Conservation (phyloP, 2,888 invertebrate genomes). For the Dendrolimus houi region DNA sequence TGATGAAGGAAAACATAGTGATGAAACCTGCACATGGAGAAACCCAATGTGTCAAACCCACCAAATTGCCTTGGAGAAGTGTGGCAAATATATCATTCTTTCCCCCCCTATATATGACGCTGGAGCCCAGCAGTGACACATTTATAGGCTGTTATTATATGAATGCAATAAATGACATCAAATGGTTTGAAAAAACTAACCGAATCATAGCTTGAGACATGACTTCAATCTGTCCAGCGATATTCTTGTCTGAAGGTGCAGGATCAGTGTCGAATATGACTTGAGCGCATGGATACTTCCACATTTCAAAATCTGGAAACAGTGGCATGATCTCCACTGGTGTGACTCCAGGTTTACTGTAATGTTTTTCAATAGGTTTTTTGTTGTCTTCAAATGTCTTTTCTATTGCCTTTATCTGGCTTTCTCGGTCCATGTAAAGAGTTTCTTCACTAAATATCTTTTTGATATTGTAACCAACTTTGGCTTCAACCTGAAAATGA, state of each 20-base stretch:
- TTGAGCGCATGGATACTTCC: slow-evolving; percentile 98
- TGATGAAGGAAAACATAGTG: too few relatives aligned
- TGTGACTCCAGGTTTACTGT: slow-evolving; percentile 96
- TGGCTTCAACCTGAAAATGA: slow-evolving; percentile 87
- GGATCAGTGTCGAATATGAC: slow-evolving; percentile 99
- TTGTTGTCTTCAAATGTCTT: slow-evolving; percentile 96
- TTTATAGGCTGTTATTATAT: too few relatives aligned
- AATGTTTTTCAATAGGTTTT: slow-evolving; percentile 90
- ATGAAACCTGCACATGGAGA: too few relatives aligned
- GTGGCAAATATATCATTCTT: too few relatives aligned
- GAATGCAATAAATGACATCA: too few relatives aligned
- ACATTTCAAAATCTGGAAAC: slow-evolving; percentile 96
- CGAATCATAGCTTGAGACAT: slow-evolving; percentile 99
- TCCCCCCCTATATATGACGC: too few relatives aligned
- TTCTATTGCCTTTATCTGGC: slow-evolving; percentile 97
- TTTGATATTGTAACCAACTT: slow-evolving; percentile 98
- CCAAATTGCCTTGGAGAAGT: too few relatives aligned
- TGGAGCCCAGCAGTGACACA: too few relatives aligned
- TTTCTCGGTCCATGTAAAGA: slow-evolving; percentile 96
- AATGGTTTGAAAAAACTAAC: slow-evolving; percentile 47
- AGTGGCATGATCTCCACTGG: slow-evolving; percentile 91
- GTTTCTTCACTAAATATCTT: slow-evolving; percentile 95
- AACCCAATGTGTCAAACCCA: too few relatives aligned
- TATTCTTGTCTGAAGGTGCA: slow-evolving; percentile 90
- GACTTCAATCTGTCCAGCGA: slow-evolving; percentile 93